Evolutionary conservation across 1,140 invertebrate genomes (phyloP), one percentile per base, ranked within the genome.

Genomic region (Formica selysi): DNA sequence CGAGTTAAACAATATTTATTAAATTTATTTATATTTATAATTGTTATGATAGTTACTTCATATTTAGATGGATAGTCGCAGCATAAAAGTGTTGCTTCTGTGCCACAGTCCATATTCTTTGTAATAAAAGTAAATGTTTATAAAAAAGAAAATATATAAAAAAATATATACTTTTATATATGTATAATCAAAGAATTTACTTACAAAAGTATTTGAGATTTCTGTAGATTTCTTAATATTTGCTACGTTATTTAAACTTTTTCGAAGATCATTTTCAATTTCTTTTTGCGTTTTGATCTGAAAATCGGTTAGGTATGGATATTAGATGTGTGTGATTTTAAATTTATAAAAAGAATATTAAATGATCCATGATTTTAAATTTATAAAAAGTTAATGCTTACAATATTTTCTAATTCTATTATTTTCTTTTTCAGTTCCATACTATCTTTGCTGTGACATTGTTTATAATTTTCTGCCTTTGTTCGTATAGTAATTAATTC

Each of bases 391-490:
- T 38, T 65, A 65, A 87, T 85, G 78, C 83, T 93, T 90, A 93
- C 93, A 19, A 38, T 88, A 90, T 91, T 93, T 90, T 94, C 91
- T 41, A 93, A 74, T 64, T 93, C 89, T 65, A 92, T 90, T 74
- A 93, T 91, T 76, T 90, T 91, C 88, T 87, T 93, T 38, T 90
- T 92, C 3, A 91, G 80, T 83, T 93, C 91, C 29, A 91, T 87
- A 19, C 70, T 91, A 65, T 93, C 89, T 29, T 73, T 74, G 0
- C 87, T 92, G 62, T 88, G 86, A 44, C 83, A 78, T 74, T 87
- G 87, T 65, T 78, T 90, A 57, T 89, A 86, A 65, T 86, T 88
- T 62, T 94, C 91, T 74, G 90, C 62, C 73, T 93, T 93, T 19
- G 32, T 59, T 84, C 73, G 89, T 38, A 76, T 67, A 61, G 32